Base-by-base conservation (phyloP, 2,797 vertebrate genomes). In the Chaunax sp. region DNA sequence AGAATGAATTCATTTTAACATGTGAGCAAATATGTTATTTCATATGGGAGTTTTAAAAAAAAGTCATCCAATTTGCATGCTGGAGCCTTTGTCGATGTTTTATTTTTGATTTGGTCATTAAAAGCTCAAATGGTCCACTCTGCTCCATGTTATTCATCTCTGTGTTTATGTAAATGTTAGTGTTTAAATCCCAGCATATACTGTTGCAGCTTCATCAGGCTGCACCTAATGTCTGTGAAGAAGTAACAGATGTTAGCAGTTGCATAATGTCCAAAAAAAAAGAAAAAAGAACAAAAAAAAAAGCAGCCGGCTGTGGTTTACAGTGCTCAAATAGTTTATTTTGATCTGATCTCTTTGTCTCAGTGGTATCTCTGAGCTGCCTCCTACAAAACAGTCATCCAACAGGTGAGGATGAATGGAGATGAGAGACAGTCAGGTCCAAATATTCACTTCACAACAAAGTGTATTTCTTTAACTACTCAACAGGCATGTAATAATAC, bases 241-340 rank as follows among this genome's bases (percentile, higher is more conserved):
- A 83, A 78, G 84, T 86, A 92, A 86, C 93, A 93, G 91, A 92
- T 93, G 90, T 91, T 87, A 70, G 81, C 15, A 60, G 79, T 92
- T 93, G 89, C 83, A 72, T 91, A 90, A 93, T 78, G 71, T 69
- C 23, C n/a, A n/a, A n/a, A n/a, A n/a, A n/a, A n/a, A n/a, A n/a
- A n/a, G n/a, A n/a, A n/a, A n/a, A n/a, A n/a, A n/a, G n/a, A 45
- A 76, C 63, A 14, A 6, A 64, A 78, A 69, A 70, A 70, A 30
- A 75, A 46, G 15, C 59, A 77, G 74, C 67, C 45, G 78, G 78
- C 78, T 78, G 78, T 72, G 60, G 59, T 78, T 84, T 84, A 82
- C 82, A 82, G 83, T 59, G 80, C 87, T 92, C 84, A 90, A 77
- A 90, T 84, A 69, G 77, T 89, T 89, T 88, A 80, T 90, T 92